Percentiles rank a stretch among this genome's conserved stretches.
Evolutionary conservation across 2,888 invertebrate genomes (phyloP).

Genomic region (Cremastobaeus sp.): DNA sequence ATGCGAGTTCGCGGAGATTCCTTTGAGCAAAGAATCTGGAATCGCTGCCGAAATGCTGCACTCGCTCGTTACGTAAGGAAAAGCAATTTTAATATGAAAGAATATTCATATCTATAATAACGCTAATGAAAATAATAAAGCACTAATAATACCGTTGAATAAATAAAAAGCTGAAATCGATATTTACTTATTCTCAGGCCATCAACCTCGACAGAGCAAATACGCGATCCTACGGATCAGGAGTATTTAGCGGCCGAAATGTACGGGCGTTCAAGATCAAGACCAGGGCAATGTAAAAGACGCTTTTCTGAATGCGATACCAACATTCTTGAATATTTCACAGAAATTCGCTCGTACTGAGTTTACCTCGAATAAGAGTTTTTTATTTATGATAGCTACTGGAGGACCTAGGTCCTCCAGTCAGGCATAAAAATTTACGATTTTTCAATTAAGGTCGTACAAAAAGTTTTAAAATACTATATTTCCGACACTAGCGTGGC

Average conservation of each 20-base stretch:
- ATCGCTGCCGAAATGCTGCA: slow-evolving; percentile 86
- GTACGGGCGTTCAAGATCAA: slow-evolving; percentile 65
- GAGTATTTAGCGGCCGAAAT: slow-evolving; percentile 73
- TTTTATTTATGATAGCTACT: too few species aligned
- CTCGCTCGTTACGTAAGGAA: slow-evolving; percentile 82
- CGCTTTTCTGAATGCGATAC: slow-evolving; percentile 70
- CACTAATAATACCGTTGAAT: slow-evolving; percentile 6
- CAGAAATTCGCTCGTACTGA: slow-evolving; percentile 62
- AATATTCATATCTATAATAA: slow-evolving; percentile 1
- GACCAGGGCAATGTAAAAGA: slow-evolving; percentile 63
- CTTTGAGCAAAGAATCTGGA: slow-evolving; percentile 84
- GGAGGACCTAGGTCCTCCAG: too few species aligned
- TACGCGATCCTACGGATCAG: slow-evolving; percentile 65
- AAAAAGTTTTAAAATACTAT: too few species aligned
- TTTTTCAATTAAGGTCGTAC: too few species aligned
- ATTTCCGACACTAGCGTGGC: too few species aligned
- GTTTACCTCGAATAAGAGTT: not conserved
- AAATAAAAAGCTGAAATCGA: slow-evolving; percentile 6
- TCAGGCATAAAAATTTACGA: too few species aligned
- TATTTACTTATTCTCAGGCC: slow-evolving; percentile 66
- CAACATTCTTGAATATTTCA: slow-evolving; percentile 72
- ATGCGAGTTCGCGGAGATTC: slow-evolving; percentile 86
- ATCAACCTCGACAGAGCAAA: slow-evolving; percentile 68
- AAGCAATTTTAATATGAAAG: slow-evolving; percentile 16
- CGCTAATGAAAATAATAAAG: slow-evolving; percentile 1